A percentile compares a stretch with the other conserved stretches of the same genome.
Evolutionary conservation across 1,140 invertebrate species (phyloP).

Genomic region (Drosophila trapezifrons): DNA sequence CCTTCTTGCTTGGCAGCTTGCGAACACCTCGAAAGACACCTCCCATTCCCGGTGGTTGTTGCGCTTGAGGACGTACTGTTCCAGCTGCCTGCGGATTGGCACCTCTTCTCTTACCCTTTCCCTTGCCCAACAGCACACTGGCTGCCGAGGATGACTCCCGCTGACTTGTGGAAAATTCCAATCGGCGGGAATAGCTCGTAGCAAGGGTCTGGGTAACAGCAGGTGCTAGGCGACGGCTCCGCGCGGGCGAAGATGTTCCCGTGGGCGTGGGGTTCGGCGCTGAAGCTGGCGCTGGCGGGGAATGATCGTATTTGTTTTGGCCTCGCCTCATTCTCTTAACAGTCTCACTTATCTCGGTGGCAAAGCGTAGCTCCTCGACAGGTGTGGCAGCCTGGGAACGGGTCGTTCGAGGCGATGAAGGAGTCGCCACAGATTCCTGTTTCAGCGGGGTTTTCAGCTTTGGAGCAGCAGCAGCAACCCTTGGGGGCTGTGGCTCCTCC

Average conservation of each 20-base stretch:
- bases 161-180: constrained; percentile 33
- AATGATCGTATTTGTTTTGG: constrained; percentile 80
- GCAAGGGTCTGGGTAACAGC: constrained; percentile 4
- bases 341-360: constrained; percentile 79
- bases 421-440: constrained; percentile 38
- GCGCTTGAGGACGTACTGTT: constrained; percentile 8
- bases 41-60: constrained; percentile 23
- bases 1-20: constrained; percentile 75
- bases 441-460: constrained; percentile 52
- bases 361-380: constrained; percentile 76
- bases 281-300: constrained; percentile 44
- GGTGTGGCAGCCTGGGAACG: constrained; percentile 74
- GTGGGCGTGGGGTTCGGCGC: constrained; percentile 5
- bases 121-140: constrained; percentile 44
- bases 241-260: constrained; percentile 5
- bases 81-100: constrained; percentile 4
- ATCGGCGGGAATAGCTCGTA: constrained; percentile 53
- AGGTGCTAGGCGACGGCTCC: constrained; percentile 48
- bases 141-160: constrained; percentile 8
- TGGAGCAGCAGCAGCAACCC: not conserved
- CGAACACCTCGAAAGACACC: constrained; percentile 54
- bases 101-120: constrained; percentile 43
- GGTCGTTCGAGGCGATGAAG: constrained; percentile 54
- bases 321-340: constrained; percentile 78
- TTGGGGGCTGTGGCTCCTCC: constrained; percentile 52